Base-by-base conservation (phyloP, 2,113 vertebrate genomes). In the Heterotis niloticus region DNA sequence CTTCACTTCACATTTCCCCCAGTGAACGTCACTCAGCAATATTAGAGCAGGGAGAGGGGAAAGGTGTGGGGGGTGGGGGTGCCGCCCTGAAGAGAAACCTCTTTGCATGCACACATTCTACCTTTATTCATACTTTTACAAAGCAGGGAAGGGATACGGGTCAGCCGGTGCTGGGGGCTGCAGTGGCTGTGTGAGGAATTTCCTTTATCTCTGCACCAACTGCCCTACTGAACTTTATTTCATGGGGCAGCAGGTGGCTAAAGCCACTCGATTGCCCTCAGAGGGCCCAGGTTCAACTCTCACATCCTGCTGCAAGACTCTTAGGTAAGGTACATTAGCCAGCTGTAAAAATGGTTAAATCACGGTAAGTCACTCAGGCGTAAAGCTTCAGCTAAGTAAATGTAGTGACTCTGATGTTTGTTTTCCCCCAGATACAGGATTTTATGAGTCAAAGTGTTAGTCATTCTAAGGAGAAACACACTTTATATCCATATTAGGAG, bases 11-110 rank as follows among this genome's bases (percentile, higher is more conserved):
- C 88, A 90, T 91, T 90, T 88, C 88, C 90, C 90, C 92, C 91
- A 93, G 92, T 91, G 89, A 92, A 88, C 91, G 91, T 92, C 92
- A 92, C 87, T 91, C 91, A 92, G 86, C 90, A 92, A 91, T 91
- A 89, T 91, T 90, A 92, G 88, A 89, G 87, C 86, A 71, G 85
- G 78, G 84, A 5, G 78, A 83, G 83, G 85, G 64, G 26, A 51
- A 87, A 88, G 86, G 89, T 13, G 16, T 74, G 29, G 44, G 34
- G 16, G 34, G 20, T 13, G 20, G 68, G 51, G 18, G 23, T 84
- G 84, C 87, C 86, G 86, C 82, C 82, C 69, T 87, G 88, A 88
- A 83, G 87, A 87, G 86, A 82, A 86, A 85, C n/a, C n/a, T n/a
- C 83, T 78, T 85, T 81, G 87, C 86, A 83, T n/a, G 76, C 82